Evolutionary conservation across 2,113 vertebrate species (phyloP).

Genomic region (Thunnus maccoyii): DNA sequence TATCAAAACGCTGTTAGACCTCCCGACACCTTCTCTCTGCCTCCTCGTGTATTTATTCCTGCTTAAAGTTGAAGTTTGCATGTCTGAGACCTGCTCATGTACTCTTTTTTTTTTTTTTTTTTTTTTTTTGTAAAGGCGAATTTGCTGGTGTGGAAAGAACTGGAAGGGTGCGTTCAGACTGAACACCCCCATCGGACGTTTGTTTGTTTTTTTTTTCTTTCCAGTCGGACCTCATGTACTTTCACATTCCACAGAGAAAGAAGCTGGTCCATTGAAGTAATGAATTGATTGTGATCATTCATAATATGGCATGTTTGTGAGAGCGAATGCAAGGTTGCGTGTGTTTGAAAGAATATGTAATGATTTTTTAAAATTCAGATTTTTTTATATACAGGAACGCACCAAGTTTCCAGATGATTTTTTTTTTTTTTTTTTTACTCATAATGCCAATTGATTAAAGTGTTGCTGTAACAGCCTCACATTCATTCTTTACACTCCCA

Average conservation of each 20-base stretch:
- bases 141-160: constrained; percentile 29
- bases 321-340: constrained; percentile 48
- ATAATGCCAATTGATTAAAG: constrained; percentile 80
- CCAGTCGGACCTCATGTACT: constrained; percentile 67
- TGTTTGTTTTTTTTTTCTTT: not conserved
- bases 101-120: constrained; percentile 1
- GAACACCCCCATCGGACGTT: not conserved
- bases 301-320: constrained; percentile 40
- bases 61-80: constrained; percentile 70
- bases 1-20: constrained; percentile 19
- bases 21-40: constrained; percentile 10
- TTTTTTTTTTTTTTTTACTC: constrained; percentile 59
- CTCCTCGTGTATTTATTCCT: constrained; percentile 67
- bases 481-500: constrained; percentile 44
- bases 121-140: constrained; percentile 12
- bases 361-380: constrained; percentile 40
- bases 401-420: constrained; percentile 45
- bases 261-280: constrained; percentile 36
- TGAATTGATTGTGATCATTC: constrained; percentile 40
- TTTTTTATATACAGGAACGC: constrained; percentile 56
- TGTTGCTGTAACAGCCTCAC: constrained; percentile 65
- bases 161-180: constrained; percentile 6
- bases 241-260: constrained; percentile 74
- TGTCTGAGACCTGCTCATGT: constrained; percentile 67
- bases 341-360: constrained; percentile 34